Conservation (phyloP, 2,797 vertebrate species). For the Lepilemur septentrionalis region DNA sequence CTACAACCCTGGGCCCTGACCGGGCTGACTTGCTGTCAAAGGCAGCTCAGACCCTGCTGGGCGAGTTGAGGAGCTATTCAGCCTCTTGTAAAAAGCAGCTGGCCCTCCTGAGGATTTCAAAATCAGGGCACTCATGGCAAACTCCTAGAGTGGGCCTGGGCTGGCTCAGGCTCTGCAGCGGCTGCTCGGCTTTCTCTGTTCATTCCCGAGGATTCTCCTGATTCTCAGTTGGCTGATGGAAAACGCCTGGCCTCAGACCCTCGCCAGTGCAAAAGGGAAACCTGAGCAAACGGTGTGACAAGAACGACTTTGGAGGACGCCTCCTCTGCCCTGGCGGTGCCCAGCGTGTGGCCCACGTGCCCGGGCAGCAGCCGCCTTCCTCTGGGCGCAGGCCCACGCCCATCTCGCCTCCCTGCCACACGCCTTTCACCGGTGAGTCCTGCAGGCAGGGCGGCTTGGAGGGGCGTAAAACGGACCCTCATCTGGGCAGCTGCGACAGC, state of each 20-base stretch:
- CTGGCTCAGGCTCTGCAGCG: neutral
- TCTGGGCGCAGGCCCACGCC: neutral
- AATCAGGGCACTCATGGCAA: no score
- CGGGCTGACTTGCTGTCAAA: neutral
- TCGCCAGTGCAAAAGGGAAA: neutral
- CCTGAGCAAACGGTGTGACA: neutral
- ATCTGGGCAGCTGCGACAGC: neutral
- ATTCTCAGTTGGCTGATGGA: neutral
- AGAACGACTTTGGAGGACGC: no score
- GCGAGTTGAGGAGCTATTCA: no score
- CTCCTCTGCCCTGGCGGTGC: neutral
- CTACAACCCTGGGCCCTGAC: neutral
- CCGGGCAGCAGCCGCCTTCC: fast-evolving
- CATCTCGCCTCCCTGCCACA: no score
- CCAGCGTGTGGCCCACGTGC: neutral
- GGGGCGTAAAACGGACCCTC: neutral
- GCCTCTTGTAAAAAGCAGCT: neutral
- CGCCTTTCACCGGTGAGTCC: neutral
- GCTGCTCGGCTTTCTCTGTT: neutral
- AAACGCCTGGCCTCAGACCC: neutral
- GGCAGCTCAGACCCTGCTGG: neutral
- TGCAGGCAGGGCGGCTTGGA: neutral
- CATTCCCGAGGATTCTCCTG: neutral
- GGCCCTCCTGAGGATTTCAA: neutral
- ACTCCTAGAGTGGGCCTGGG: neutral